Percentiles rank a stretch among this genome's conserved stretches.
Conservation (phyloP, 2,797 vertebrate genomes). For the Galago senegalensis region DNA sequence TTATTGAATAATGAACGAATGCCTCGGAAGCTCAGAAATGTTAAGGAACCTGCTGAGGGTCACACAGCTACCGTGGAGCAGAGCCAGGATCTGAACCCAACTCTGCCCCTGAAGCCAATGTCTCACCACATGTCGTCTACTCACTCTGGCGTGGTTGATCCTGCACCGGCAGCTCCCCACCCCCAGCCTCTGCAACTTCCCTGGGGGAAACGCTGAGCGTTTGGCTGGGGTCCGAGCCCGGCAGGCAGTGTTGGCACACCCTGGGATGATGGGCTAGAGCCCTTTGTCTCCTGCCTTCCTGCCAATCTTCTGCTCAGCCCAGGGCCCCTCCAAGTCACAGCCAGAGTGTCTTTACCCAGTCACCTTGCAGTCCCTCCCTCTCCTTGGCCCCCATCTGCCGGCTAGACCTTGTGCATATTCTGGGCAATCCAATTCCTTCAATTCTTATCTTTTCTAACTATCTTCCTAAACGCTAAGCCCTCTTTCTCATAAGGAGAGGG, state of each 20-base stretch:
- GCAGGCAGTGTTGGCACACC: neutral
- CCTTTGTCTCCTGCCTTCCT: neutral
- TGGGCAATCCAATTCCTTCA: neutral
- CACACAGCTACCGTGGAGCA: neutral
- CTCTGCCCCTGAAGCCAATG: neutral
- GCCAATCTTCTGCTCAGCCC: neutral
- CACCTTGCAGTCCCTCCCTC: accelerated
- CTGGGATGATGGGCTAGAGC: neutral
- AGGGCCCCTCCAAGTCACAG: neutral
- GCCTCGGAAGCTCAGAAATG: neutral
- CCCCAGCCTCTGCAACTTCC: neutral
- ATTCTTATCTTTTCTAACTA: neutral
- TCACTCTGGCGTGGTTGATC: neutral
- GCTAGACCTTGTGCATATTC: neutral
- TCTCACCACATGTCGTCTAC: neutral
- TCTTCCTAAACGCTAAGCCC: neutral
- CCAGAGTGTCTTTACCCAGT: neutral
- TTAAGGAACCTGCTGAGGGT: neutral
- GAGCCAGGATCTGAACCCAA: neutral
- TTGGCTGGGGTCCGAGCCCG: neutral
- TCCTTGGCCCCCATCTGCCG: neutral
- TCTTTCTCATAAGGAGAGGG: neutral
- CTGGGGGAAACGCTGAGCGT: neutral
- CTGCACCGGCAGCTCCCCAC: too few species aligned
- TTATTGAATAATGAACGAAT: neutral